phyloP scores from a whole-genome alignment of 1,140 invertebrate genomes.

The Teleogryllus occipitalis region DNA sequence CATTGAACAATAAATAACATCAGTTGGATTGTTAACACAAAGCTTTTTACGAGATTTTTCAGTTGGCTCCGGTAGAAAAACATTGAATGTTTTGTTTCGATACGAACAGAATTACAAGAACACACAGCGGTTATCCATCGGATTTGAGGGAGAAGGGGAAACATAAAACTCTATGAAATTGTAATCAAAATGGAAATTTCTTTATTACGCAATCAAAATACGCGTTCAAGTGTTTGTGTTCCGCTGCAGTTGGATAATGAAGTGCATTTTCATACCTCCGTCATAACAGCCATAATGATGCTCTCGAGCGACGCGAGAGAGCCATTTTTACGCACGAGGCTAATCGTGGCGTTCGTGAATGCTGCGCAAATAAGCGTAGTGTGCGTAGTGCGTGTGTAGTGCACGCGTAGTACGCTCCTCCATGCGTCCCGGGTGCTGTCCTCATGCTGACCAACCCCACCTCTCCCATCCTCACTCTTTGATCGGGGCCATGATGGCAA shows the following conservation, averaged over 20 bases:
- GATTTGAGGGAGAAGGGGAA: neutral
- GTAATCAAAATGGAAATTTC: slow-evolving; percentile 1
- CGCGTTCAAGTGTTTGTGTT: neutral
- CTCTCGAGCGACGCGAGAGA: neutral
- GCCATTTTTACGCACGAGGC: neutral
- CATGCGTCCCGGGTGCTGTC: too few species aligned
- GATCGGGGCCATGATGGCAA: too few species aligned
- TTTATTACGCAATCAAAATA: slow-evolving; percentile 2
- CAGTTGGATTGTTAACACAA: slow-evolving; percentile 4
- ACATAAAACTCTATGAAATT: slow-evolving; percentile 6
- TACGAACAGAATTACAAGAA: slow-evolving; percentile 5
- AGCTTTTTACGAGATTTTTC: slow-evolving; percentile 1
- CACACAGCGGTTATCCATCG: neutral
- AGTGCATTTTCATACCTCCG: slow-evolving; percentile 3
- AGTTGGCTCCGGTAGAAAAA: neutral
- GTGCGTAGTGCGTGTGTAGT: too few species aligned
- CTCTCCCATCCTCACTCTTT: too few species aligned
- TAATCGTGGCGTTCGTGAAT: neutral
- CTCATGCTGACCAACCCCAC: too few species aligned
- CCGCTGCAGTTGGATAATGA: neutral
- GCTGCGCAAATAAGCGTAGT: too few species aligned
- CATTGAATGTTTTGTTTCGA: slow-evolving; percentile 5
- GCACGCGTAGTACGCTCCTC: too few species aligned
- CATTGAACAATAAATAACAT: slow-evolving; percentile 1
- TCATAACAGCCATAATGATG: neutral